Base-by-base conservation (phyloP, 1,140 invertebrate species). In the Calosoma granatense region DNA sequence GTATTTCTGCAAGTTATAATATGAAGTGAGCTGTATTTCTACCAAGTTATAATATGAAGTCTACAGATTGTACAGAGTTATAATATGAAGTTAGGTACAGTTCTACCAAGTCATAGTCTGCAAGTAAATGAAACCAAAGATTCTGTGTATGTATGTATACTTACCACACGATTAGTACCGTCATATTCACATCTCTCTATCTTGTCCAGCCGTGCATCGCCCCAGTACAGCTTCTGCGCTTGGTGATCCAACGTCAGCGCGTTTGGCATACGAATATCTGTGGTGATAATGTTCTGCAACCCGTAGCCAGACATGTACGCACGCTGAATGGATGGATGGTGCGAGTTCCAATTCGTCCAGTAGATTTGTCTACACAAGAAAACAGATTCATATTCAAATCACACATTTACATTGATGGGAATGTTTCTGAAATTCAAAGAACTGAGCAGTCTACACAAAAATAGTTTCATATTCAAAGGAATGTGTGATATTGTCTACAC, bases 301-400 rank as follows among this genome's bases (percentile, higher is more conserved):
- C 74, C 74, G 62, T 74, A 82, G 2, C 88, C 88, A 54, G 76
- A 81, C 0, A 83, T 70, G 63, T 78, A 84, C 2, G 84, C 81
- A 43, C 88, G 76, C 68, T 91, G 86, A 60, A 92, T 87, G 58
- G 78, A 79, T 1, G 90, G 88, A 47, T 77, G 71, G 43, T 80
- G 70, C 55, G 80, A 75, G 70, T 90, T 89, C 88, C 88, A 91
- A 72, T 92, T 91, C 0, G 86, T 88, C 86, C 87, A 92, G 70
- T 87, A 92, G 4, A 92, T 72, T 20, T 76, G 72, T 39, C 81
- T 81, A 63, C 58, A 12, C 62, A 63, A 54, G 21, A 56, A 59
- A 60, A 54, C 30, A 57, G n/a, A 36, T 51, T 20, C 20, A 54
- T 17, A 1, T 11, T 61, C 51, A 9, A 21, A n/a, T 6, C 57